Evolutionary conservation across 2,888 invertebrate species (phyloP), one percentile per base, ranked within the genome.

Genomic region (Stenolophus ochropezus): DNA sequence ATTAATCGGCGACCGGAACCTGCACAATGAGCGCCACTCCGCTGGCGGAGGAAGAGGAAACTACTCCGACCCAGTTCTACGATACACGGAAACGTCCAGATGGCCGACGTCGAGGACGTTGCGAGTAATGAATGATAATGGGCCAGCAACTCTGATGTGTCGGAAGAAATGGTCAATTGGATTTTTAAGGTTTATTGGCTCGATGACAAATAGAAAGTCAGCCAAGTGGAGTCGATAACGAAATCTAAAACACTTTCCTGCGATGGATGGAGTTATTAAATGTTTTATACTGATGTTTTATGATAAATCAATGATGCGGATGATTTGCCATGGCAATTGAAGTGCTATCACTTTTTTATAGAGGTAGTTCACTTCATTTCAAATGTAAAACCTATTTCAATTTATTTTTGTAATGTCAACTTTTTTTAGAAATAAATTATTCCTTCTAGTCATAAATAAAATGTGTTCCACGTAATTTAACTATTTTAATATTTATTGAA

Each of bases 101-200:
- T 25, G 23, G 23, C 25, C 14, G 61, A 23, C n/a, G 23, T 4
- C 11, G 61, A 61, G 61, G 61, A 61, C 61, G 25, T 56, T 20
- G 8, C 21, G 14, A 69, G 65, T 27, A 69, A 69, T 69, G 65
- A 69, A 69, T 69, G 65, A 33, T 69, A 69, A 69, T 33, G 20
- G 27, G 6, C 16, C 33, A 16, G 20, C 8, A 69, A 33, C 11
- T 25, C 65, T 33, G 65, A 69, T 69, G 65, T 69, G 65, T 33
- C 18, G 65, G 65, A 33, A 69, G 65, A 69, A 69, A 27, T 69
- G 65, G 65, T 27, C 65, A 33, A 69, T 33, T 69, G 65, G 65
- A 69, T 69, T 69, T 69, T 69, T 27, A 69, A 69, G 65, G 65
- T 69, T 69, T 69, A 69, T 69, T 69, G 65, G 65, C 65, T 69